Evolutionary conservation across 1,140 invertebrate genomes (phyloP).

Genomic region (Dendrolimus kikuchii): DNA sequence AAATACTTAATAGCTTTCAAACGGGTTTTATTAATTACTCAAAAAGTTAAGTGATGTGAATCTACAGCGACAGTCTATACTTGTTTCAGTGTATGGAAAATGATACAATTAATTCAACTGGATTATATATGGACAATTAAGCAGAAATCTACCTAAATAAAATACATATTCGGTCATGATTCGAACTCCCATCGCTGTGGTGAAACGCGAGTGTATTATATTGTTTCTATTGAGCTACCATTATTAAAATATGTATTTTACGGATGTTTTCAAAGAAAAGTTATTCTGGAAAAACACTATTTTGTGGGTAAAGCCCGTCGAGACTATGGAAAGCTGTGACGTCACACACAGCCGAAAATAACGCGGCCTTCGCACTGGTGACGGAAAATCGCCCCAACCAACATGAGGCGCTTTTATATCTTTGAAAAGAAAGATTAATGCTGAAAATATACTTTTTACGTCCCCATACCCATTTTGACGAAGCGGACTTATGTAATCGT

Average conservation of each 20-base stretch:
- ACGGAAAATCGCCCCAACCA: slow-evolving; percentile 42
- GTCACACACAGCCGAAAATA: slow-evolving; percentile 45
- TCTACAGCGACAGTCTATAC: no score
- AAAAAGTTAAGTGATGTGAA: no score
- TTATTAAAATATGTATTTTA: no score
- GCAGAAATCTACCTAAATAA: neutral
- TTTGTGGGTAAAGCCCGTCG: slow-evolving; percentile 15
- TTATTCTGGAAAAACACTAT: neutral
- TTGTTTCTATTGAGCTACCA: no score
- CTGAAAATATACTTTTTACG: no score
- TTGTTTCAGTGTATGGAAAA: no score
- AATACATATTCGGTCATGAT: neutral
- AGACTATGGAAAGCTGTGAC: slow-evolving; percentile 48
- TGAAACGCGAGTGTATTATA: no score
- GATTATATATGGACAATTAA: no score
- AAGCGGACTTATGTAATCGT: neutral
- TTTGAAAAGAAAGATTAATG: slow-evolving; percentile 10
- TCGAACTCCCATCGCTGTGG: no score
- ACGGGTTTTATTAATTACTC: no score
- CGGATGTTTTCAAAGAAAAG: neutral
- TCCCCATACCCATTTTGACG: neutral
- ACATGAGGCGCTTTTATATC: slow-evolving; percentile 36
- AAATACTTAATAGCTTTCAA: no score
- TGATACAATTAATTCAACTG: no score
- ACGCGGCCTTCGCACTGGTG: slow-evolving; percentile 41